A percentile compares a stretch with the other conserved stretches of the same genome.
phyloP scores from a whole-genome alignment of 2,797 vertebrate species.

The Hemibagrus guttatus region DNA sequence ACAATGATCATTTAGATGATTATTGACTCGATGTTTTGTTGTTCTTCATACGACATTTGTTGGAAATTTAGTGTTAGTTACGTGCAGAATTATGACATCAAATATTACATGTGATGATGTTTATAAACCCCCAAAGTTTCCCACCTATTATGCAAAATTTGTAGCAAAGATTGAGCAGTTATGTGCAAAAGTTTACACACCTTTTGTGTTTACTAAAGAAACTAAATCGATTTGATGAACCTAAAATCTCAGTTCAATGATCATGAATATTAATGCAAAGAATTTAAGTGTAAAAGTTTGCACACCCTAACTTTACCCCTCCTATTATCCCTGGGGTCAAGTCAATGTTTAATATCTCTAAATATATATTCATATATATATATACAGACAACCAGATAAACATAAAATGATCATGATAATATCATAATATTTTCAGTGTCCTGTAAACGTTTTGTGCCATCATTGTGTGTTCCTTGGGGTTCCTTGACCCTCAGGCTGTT shows the following conservation, averaged over 20 bases:
- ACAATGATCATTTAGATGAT: too few relatives aligned
- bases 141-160: neutral
- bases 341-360: too few relatives aligned
- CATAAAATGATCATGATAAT: too few relatives aligned
- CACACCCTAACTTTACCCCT: neutral
- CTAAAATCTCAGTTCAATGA: neutral
- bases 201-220: neutral
- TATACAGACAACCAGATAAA: too few relatives aligned
- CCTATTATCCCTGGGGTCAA: too few relatives aligned
- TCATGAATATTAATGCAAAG: neutral
- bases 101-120: neutral
- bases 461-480: too few relatives aligned
- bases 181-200: neutral
- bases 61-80: neutral
- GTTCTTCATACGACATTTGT: neutral
- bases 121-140: neutral
- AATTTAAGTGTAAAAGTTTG: neutral
- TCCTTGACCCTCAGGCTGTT: too few relatives aligned
- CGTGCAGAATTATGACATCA: neutral
- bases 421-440: too few relatives aligned
- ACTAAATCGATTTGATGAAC: neutral
- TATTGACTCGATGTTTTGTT: too few relatives aligned
- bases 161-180: neutral
- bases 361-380: too few relatives aligned
- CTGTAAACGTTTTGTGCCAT: too few relatives aligned